These are phyloP conservation scores for Volucella zonaria DNA, from an alignment of 2,888 invertebrate genomes.

Conservation along the genomic window DNA sequence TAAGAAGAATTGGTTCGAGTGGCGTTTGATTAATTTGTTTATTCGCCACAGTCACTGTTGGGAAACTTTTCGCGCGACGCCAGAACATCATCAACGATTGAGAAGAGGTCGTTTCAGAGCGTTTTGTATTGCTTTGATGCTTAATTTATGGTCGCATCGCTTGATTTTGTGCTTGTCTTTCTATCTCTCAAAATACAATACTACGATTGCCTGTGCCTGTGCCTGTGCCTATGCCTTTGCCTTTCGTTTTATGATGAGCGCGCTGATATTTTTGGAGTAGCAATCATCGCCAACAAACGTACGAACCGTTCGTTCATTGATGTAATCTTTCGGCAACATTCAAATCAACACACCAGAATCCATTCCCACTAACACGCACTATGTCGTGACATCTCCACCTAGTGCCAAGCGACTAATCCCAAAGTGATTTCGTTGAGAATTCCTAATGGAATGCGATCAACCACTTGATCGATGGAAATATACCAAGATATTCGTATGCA, in stretches of 20 bases:
- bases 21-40: conserved; percentile 63
- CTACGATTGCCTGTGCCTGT: background rate
- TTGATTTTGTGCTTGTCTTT: conserved; percentile 29
- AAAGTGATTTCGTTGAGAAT: conserved; percentile 6
- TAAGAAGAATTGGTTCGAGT: conserved; percentile 48
- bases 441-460: conserved; percentile 16
- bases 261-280: conserved; percentile 58
- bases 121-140: too few species aligned
- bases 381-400: conserved; percentile 14
- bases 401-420: conserved; percentile 1
- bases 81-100: background rate
- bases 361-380: conserved; percentile 24
- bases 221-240: background rate
- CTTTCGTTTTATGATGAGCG: conserved; percentile 60
- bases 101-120: too few species aligned
- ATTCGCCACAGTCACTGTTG: conserved; percentile 44
- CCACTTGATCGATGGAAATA: conserved; percentile 45
- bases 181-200: conserved; percentile 16
- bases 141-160: conserved; percentile 55
- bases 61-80: conserved; percentile 6
- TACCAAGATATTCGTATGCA: conserved; percentile 31
- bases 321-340: conserved; percentile 59
- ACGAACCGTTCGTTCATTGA: conserved; percentile 65
- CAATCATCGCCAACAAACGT: conserved; percentile 19
- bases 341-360: conserved; percentile 24